Conservation (phyloP, 2,113 vertebrate species). For the Cavia porcellus region DNA sequence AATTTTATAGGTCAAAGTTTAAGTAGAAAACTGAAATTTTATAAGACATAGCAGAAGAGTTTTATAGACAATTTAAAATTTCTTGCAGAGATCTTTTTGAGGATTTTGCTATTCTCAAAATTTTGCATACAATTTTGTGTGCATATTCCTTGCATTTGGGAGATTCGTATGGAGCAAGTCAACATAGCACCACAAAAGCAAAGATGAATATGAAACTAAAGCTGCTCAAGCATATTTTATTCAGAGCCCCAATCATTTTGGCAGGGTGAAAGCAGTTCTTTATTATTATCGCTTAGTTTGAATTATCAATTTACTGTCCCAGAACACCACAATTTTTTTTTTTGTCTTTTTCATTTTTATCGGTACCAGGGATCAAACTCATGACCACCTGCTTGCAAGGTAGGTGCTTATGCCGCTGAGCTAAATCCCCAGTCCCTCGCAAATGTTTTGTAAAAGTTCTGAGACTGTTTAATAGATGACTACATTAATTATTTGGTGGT, state of each 20-base stretch:
- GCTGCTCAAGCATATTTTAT: neutral
- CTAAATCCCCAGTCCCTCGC: too few relatives aligned
- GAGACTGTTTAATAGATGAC: slow-evolving; percentile 15
- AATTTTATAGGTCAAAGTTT: neutral
- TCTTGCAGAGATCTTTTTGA: neutral
- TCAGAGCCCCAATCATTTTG: neutral
- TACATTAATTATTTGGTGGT: neutral
- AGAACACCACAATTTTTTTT: neutral
- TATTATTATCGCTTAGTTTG: neutral
- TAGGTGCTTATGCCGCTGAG: too few relatives aligned
- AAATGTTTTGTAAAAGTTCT: neutral
- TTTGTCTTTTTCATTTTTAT: too few relatives aligned
- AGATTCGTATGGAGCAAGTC: neutral
- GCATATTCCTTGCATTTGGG: neutral
- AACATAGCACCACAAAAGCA: neutral
- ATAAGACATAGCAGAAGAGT: neutral
- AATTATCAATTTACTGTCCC: neutral
- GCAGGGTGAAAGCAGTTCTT: neutral
- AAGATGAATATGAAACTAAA: slow-evolving; percentile 25
- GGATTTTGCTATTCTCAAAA: slow-evolving; percentile 14
- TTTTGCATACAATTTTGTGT: neutral
- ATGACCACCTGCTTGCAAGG: too few relatives aligned
- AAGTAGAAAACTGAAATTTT: slow-evolving; percentile 20
- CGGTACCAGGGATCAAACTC: too few relatives aligned
- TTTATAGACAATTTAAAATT: neutral